Conservation (phyloP, 2,888 invertebrate genomes). For the Torymus auratus region DNA sequence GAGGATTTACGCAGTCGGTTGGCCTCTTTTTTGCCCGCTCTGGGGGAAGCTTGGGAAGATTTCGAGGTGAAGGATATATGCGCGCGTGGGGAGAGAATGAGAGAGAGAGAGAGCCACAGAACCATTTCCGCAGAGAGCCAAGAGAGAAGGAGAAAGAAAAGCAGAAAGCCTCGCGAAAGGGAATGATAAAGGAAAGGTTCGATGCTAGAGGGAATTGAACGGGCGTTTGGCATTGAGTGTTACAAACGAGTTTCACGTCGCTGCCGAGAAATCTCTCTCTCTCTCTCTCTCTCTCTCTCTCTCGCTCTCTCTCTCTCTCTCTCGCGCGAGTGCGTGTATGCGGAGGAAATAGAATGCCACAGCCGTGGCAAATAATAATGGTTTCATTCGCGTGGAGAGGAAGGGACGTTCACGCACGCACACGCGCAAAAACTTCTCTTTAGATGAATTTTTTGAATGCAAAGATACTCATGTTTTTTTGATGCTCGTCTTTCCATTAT, state of each 20-base stretch:
- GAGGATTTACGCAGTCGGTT: constrained; percentile 36
- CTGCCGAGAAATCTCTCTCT: constrained; percentile 24
- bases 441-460: constrained; percentile 1
- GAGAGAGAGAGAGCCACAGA: background rate
- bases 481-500: constrained; percentile 4
- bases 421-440: constrained; percentile 33
- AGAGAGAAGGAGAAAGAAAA: constrained; percentile 17
- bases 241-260: constrained; percentile 55
- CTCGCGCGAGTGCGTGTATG: background rate
- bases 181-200: constrained; percentile 57
- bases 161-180: constrained; percentile 7
- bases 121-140: constrained; percentile 1
- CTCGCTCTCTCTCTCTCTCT: no score
- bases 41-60: constrained; percentile 41
- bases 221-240: constrained; percentile 52
- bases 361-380: constrained; percentile 51
- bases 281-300: no score
- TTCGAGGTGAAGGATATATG: constrained; percentile 43
- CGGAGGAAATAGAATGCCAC: constrained; percentile 45
- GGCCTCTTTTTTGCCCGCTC: constrained; percentile 14
- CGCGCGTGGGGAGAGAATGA: constrained; percentile 30
- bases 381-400: constrained; percentile 24
- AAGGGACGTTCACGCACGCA: constrained; percentile 14
- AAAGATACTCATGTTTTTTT: constrained; percentile 26
- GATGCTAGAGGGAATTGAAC: constrained; percentile 53